Percentiles rank a stretch among this genome's conserved stretches.
phyloP scores from a whole-genome alignment of 2,888 invertebrate genomes.

The Harmothoe impar region DNA sequence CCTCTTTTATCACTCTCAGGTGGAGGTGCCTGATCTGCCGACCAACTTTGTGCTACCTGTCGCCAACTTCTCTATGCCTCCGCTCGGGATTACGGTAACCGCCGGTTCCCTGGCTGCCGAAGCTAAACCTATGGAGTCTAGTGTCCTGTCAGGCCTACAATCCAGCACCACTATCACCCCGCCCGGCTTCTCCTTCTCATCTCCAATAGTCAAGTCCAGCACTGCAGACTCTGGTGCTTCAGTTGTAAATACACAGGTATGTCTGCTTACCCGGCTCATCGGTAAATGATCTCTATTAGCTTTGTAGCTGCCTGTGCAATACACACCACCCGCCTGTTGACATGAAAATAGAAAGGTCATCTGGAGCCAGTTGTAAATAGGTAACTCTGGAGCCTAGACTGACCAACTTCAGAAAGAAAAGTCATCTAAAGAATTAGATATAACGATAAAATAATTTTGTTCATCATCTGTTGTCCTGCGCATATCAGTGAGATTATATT shows the following conservation, averaged over 20 bases:
- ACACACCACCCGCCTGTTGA: too few relatives aligned
- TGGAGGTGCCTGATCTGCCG: constrained; percentile 78
- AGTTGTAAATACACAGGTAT: constrained; percentile 47
- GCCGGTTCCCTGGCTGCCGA: not conserved
- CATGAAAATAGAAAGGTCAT: too few relatives aligned
- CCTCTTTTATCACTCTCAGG: constrained; percentile 68
- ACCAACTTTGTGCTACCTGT: constrained; percentile 85
- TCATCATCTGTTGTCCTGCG: too few relatives aligned
- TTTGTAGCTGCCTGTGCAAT: too few relatives aligned
- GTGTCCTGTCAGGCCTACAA: not conserved
- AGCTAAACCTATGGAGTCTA: not conserved
- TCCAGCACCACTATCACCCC: constrained; percentile 74
- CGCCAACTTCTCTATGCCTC: constrained; percentile 86
- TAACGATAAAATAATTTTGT: too few relatives aligned
- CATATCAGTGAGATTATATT: too few relatives aligned
- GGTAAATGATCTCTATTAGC: too few relatives aligned
- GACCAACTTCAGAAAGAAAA: too few relatives aligned
- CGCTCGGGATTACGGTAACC: constrained; percentile 79
- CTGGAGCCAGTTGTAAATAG: too few relatives aligned
- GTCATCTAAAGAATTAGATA: too few relatives aligned
- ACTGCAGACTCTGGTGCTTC: not conserved
- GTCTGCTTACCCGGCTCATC: too few relatives aligned
- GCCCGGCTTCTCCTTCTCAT: constrained; percentile 77
- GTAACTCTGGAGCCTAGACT: too few relatives aligned
- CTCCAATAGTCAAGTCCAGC: constrained; percentile 71